Percentiles rank a stretch among this genome's conserved stretches.
Conservation (phyloP, 2,113 vertebrate species). For the Dascyllus trimaculatus region DNA sequence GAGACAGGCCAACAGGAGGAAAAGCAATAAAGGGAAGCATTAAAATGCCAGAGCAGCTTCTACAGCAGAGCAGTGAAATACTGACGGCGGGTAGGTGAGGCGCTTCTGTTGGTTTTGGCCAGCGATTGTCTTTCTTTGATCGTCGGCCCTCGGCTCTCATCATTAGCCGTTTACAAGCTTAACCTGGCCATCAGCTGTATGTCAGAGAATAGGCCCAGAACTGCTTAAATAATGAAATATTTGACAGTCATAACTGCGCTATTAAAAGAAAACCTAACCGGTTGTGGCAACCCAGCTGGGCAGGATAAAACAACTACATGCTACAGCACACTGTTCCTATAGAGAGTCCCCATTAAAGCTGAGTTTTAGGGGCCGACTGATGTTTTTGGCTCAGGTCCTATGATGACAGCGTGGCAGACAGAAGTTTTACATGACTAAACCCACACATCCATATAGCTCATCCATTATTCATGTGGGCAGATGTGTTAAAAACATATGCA, state of each 20-base stretch:
- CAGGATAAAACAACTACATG: slow-evolving; percentile 13
- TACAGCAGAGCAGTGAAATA: slow-evolving; percentile 26
- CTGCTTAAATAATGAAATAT: slow-evolving; percentile 9
- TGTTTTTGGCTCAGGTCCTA: slow-evolving; percentile 14
- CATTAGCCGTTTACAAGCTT: slow-evolving; percentile 26
- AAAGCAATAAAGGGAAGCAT: slow-evolving; percentile 59
- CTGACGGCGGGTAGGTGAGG: slow-evolving; percentile 30
- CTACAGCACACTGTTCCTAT: background rate
- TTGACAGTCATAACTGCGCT: slow-evolving; percentile 3
- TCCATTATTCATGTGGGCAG: slow-evolving; percentile 9
- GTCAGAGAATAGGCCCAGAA: slow-evolving; percentile 7
- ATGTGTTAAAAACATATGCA: background rate
- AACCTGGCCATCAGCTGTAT: background rate
- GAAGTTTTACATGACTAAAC: background rate
- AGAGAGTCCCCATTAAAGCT: background rate
- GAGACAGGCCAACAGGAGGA: slow-evolving; percentile 34
- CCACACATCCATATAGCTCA: background rate
- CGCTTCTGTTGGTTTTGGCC: slow-evolving; percentile 35
- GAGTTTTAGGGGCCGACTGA: background rate
- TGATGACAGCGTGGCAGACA: background rate
- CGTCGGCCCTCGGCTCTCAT: slow-evolving; percentile 2
- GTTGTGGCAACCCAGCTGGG: background rate
- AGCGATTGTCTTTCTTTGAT: background rate
- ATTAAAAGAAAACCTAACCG: slow-evolving; percentile 14
- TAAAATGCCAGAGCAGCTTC: slow-evolving; percentile 42